These are phyloP conservation scores for Serilophus lunatus DNA, from an alignment of 2,113 vertebrate species.

Conservation along the genomic window DNA sequence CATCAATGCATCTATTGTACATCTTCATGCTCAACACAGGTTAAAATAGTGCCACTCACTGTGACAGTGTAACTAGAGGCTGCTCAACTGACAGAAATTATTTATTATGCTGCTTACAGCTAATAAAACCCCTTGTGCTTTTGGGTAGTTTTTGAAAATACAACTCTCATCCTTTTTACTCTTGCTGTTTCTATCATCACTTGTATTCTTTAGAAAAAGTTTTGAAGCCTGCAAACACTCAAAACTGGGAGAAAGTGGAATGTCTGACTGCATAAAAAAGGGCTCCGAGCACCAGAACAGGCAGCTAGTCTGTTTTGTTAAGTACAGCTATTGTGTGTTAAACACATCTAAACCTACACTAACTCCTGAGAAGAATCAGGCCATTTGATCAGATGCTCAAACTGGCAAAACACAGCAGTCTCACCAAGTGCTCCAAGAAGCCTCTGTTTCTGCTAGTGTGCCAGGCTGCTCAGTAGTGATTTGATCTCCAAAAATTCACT, in stretches of 20 bases:
- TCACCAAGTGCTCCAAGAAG: background rate
- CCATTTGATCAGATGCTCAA: background rate
- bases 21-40: background rate
- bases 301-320: background rate
- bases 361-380: background rate
- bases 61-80: background rate
- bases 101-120: constrained; percentile 16
- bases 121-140: background rate
- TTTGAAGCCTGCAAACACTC: background rate
- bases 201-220: background rate
- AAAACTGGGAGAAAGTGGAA: background rate
- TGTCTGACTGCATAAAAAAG: background rate
- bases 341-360: background rate
- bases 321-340: background rate
- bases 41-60: background rate
- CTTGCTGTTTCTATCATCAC: background rate
- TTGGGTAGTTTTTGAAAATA: background rate
- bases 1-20: background rate
- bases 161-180: background rate
- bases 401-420: background rate
- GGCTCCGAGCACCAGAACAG: background rate
- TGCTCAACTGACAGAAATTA: constrained; percentile 17
- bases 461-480: background rate
- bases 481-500: background rate
- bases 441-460: background rate